phyloP scores from a whole-genome alignment of 2,888 invertebrate genomes.

The Hemistola chrysoprasaria region DNA sequence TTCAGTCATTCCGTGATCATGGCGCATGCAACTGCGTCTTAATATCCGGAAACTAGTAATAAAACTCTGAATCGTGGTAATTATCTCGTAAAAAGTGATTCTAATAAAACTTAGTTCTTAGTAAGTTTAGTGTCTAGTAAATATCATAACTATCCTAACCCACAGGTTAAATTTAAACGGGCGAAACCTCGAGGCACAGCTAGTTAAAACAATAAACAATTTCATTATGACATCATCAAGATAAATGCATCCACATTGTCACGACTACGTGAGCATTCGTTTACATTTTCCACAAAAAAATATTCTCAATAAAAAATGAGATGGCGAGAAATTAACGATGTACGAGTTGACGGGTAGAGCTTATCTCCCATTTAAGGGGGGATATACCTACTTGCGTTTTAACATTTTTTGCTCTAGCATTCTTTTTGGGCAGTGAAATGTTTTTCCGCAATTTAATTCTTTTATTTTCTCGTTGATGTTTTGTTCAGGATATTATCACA shows the following conservation, averaged over 20 bases:
- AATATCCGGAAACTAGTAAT: too few relatives aligned
- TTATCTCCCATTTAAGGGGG: slow-evolving; percentile 70
- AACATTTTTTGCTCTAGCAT: slow-evolving; percentile 44
- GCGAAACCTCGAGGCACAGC: too few relatives aligned
- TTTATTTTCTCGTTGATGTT: slow-evolving; percentile 32
- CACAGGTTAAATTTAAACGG: too few relatives aligned
- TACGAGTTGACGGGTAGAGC: slow-evolving; percentile 67
- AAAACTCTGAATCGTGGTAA: too few relatives aligned
- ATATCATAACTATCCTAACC: too few relatives aligned
- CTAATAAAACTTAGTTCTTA: too few relatives aligned
- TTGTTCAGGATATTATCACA: slow-evolving; percentile 26
- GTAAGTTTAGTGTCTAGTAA: too few relatives aligned
- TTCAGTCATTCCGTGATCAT: too few relatives aligned
- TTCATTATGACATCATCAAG: slow-evolving; percentile 30
- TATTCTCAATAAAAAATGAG: slow-evolving; percentile 72
- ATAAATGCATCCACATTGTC: slow-evolving; percentile 61
- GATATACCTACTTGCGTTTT: slow-evolving; percentile 44
- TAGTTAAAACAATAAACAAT: too few relatives aligned
- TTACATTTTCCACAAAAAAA: slow-evolving; percentile 44
- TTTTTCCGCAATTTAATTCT: slow-evolving; percentile 46
- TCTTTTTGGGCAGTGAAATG: slow-evolving; percentile 48
- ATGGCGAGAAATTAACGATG: slow-evolving; percentile 73
- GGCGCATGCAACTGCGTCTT: too few relatives aligned
- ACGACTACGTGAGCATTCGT: slow-evolving; percentile 57
- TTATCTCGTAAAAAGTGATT: too few relatives aligned